Evolutionary conservation across 2,797 vertebrate genomes (phyloP).

Genomic region (Amphiprion clarkii): DNA sequence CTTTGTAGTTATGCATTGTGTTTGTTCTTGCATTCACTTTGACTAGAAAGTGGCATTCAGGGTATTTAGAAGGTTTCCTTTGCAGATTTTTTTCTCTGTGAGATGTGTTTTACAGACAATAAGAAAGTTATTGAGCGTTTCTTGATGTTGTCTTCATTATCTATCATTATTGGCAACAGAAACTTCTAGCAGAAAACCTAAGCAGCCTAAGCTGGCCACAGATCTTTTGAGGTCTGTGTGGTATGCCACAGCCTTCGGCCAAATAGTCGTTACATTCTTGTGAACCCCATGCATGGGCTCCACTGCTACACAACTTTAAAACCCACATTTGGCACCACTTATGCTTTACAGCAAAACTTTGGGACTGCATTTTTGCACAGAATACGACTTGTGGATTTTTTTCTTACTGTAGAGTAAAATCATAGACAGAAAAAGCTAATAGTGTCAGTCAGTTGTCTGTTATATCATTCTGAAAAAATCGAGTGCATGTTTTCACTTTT

Average conservation of each 20-base stretch:
- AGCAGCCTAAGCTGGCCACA: no score
- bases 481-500: background rate
- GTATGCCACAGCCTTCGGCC: no score
- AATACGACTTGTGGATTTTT: no score
- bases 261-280: background rate
- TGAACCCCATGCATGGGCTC: background rate
- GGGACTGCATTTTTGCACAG: background rate
- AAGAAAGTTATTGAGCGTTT: background rate
- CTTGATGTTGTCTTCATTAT: background rate
- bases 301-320: background rate
- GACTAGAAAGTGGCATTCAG: background rate
- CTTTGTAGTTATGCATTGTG: background rate
- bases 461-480: background rate
- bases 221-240: no score
- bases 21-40: background rate
- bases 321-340: background rate
- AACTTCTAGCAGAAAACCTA: background rate
- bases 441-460: background rate
- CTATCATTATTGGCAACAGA: background rate
- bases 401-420: no score
- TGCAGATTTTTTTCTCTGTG: background rate
- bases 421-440: background rate
- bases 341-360: background rate
- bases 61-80: background rate
- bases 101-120: background rate